Base-by-base conservation (phyloP, 53 echinoderm and acorn worm genomes). In the Holothuria leucospilota region DNA sequence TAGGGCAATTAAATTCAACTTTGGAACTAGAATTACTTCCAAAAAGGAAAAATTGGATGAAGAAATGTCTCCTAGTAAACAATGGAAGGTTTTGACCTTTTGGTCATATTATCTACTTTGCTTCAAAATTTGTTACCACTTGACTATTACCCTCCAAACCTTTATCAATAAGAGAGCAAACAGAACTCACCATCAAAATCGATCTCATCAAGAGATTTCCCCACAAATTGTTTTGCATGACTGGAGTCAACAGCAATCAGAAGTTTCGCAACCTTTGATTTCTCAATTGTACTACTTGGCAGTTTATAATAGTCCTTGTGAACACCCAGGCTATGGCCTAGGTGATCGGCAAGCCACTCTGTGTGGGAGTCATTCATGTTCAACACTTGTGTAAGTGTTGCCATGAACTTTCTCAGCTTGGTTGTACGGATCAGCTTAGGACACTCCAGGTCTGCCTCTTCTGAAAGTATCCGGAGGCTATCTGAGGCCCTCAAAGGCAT, bases 261-360 rank as follows among this genome's bases (percentile, higher is more conserved):
- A 18, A 87, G 65, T 40, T 84, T 83, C 11, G 88, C 85, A 1
- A 92, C 62, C 64, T 92, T 92, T 0, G 92, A 42, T 27, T 89
- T 69, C 71, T 88, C 88, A 41, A 92, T 20, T 6, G 84, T 92
- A 11, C 59, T 27, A 8, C 70, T 78, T 8, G 41, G 67, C 34
- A 92, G 72, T 8, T 89, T 58, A 61, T 92, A 92, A 51, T 69
- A 90, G 16, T 93, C 90, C 38, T 82, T 42, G 58, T 87, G 93
- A 7, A 87, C 81, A 16, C 61, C 40, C n/a, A 93, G 40, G 64
- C 51, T 62, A 34, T 93, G 93, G 20, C 90, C 93, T 6, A 93
- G 59, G 39, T 93, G 90, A 11, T 90, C 84, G 0, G 90, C 90
- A 2, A 90, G 52, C 87, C 87, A 90, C n/a, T 93, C 89, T 6